phyloP scores from a whole-genome alignment of 2,113 vertebrate species.

The Osmerus mordax region DNA sequence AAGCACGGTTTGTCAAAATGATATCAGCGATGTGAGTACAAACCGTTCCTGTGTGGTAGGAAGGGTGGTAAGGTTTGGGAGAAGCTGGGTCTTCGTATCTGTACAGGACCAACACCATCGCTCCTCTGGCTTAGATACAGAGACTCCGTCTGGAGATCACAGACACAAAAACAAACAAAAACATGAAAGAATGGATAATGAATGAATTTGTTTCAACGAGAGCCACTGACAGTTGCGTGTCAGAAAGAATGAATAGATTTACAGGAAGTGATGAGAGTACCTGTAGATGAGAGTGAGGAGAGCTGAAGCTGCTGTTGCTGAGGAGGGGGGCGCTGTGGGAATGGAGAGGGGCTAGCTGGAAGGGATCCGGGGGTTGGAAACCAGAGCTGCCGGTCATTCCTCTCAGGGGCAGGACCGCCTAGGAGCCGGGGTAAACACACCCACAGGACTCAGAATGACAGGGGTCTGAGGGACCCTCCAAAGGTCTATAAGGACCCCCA shows the following conservation, averaged over 20 bases:
- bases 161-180: background rate
- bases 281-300: conserved; percentile 37
- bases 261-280: conserved; percentile 8
- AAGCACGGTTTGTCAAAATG: background rate
- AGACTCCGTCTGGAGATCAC: conserved; percentile 36
- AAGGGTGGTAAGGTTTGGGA: conserved; percentile 30
- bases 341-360: conserved; percentile 36
- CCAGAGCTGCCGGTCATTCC: conserved; percentile 33
- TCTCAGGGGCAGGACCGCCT: conserved; percentile 37
- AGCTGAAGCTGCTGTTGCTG: conserved; percentile 3
- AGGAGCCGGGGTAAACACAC: too few species aligned
- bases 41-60: conserved; percentile 51
- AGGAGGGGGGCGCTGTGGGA: conserved; percentile 31
- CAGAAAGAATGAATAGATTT: background rate
- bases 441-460: background rate
- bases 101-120: conserved; percentile 22
- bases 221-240: background rate
- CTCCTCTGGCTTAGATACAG: conserved; percentile 41
- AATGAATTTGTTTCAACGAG: background rate
- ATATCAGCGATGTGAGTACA: conserved; percentile 2
- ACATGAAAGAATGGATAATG: background rate
- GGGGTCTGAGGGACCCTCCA: background rate
- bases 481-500: too few species aligned
- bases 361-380: conserved; percentile 36
- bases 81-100: conserved; percentile 34